Base-by-base conservation (phyloP, 2,888 invertebrate species). In the Slavum lentiscoides region DNA sequence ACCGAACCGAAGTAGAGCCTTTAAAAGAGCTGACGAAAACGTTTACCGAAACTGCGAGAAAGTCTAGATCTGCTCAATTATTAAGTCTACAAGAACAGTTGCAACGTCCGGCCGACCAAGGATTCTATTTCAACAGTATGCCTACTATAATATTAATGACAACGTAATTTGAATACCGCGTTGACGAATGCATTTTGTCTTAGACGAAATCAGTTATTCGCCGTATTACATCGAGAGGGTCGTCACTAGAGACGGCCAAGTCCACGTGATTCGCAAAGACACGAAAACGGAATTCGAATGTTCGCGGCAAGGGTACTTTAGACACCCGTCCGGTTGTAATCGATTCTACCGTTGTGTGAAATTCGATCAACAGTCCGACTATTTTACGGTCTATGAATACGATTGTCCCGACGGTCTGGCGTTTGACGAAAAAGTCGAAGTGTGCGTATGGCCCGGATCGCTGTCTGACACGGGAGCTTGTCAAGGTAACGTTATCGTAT, bases 261-360 rank as follows among this genome's bases (percentile, higher is more conserved):
- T 92, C 74, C 92, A 92, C 85, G 91, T 90, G 15, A 89, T 91
- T 37, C 89, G 92, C 87, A 91, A 92, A 89, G 91, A 92, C 84
- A 91, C 91, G 0, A 89, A 92, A 83, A 92, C 92, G 0, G 91
- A 92, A 86, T 92, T 93, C 85, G 89, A 90, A 66, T 93, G 93
- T 85, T 90, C 92, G 6, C 88, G 92, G 58, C 93, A 93, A 87
- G 93, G 93, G 0, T 93, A 92, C 87, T 93, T 80, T 17, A 80
- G 77, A 2, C 72, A 82, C 61, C 69, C 74, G 13, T 64, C 53
- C 67, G 74, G 82, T 55, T 77, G 82, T 80, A 83, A 68, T 82
- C 88, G 92, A 72, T 94, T 93, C 87, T 93, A 93, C 86, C 91
- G 93, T 82, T 94, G 93, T 85, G 93, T 93, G 19, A 93, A 93